phyloP scores from a whole-genome alignment of 2,797 vertebrate genomes.

The Gallinago stenura region DNA sequence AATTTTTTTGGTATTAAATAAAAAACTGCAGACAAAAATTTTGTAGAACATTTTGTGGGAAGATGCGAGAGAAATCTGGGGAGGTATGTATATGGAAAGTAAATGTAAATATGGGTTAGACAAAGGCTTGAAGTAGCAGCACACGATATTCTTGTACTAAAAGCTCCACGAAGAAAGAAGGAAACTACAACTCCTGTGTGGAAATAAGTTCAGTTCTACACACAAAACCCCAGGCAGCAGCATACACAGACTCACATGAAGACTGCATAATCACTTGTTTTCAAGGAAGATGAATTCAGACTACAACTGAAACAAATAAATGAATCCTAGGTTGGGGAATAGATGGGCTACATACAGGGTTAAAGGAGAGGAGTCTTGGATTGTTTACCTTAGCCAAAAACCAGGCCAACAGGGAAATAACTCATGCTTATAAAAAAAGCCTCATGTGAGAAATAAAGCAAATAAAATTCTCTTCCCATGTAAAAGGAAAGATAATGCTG shows the following conservation, averaged over 20 bases:
- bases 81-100: neutral
- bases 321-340: neutral
- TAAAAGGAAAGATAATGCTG: neutral
- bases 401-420: neutral
- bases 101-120: neutral
- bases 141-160: neutral
- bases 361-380: neutral
- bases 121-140: neutral
- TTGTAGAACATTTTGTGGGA: neutral
- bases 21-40: neutral
- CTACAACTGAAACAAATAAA: neutral
- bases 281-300: neutral
- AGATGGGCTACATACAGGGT: neutral
- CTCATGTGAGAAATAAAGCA: neutral
- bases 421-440: neutral
- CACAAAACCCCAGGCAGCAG: neutral
- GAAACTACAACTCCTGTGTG: neutral
- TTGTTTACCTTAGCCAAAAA: neutral
- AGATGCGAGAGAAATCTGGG: neutral
- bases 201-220: neutral
- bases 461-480: neutral
- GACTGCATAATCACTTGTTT: neutral
- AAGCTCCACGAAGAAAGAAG: neutral
- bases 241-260: neutral
- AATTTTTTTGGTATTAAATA: neutral